Conservation (phyloP, 2,113 vertebrate species). For the Gnathonemus echidnorhynchus region DNA sequence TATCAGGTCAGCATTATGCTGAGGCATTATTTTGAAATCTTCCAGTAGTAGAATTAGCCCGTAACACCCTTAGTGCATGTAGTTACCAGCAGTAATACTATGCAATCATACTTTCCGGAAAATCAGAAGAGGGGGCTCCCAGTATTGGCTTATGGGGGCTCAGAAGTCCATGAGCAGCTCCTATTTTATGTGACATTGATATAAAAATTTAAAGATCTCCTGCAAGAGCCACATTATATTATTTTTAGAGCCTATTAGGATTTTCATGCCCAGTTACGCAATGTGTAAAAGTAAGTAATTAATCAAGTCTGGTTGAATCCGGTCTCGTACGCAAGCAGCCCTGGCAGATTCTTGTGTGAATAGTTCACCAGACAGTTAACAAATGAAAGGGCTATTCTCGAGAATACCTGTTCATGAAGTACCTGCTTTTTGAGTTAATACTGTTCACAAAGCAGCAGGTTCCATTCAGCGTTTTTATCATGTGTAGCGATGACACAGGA, state of each 20-base stretch:
- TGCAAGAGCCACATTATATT: slow-evolving; percentile 15
- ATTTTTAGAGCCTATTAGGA: slow-evolving; percentile 26
- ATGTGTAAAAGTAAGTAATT: slow-evolving; percentile 9
- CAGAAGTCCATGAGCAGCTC: not conserved
- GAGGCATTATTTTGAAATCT: not conserved
- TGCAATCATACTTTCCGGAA: not conserved
- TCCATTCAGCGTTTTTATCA: not conserved
- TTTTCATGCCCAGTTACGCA: slow-evolving; percentile 18
- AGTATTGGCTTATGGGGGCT: not conserved
- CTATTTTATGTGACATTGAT: slow-evolving; percentile 14
- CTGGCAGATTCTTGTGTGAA: not conserved
- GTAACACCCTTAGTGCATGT: not conserved
- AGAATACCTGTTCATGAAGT: not conserved
- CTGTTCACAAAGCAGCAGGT: not conserved
- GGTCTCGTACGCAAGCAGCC: not conserved
- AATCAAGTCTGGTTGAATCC: slow-evolving; percentile 13
- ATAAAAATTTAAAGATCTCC: slow-evolving; percentile 25
- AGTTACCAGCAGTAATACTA: not conserved
- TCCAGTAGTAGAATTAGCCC: not conserved
- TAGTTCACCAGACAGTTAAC: not conserved
- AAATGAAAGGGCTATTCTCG: not conserved
- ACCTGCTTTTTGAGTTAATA: not conserved
- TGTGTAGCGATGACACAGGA: not conserved
- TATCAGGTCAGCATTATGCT: not conserved
- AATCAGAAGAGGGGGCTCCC: no score